Conservation (phyloP, 2,113 vertebrate genomes). For the Gorilla gorilla region DNA sequence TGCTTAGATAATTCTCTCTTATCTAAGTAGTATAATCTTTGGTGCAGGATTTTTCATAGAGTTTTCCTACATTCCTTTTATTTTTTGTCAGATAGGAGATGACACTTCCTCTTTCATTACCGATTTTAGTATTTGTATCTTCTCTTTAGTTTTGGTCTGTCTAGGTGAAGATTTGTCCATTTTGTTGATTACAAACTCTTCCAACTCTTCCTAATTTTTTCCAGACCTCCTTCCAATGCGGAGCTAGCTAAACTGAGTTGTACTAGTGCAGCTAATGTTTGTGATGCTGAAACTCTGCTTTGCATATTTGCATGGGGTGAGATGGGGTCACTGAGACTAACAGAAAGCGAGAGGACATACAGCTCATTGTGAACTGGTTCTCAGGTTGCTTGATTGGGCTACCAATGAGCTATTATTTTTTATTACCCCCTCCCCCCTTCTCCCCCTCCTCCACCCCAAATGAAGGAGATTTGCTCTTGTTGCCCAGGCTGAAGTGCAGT, state of each 20-base stretch:
- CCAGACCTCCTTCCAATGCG: neutral
- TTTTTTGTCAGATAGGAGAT: neutral
- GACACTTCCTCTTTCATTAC: neutral
- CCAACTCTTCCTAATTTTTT: neutral
- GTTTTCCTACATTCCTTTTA: neutral
- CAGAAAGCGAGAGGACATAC: neutral
- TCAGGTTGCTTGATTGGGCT: neutral
- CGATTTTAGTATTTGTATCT: neutral
- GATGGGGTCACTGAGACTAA: neutral
- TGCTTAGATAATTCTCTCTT: neutral
- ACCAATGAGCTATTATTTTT: neutral
- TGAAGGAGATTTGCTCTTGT: too few species aligned
- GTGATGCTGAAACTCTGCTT: neutral
- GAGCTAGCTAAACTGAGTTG: neutral
- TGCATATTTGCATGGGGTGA: neutral
- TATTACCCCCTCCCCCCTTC: too few species aligned
- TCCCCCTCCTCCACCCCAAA: too few species aligned
- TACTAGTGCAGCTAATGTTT: neutral
- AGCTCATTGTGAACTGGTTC: neutral
- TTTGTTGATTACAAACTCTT: neutral
- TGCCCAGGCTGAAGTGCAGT: too few species aligned
- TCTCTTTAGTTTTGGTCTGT: neutral
- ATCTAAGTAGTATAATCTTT: neutral
- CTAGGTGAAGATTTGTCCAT: neutral
- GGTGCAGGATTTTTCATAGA: neutral